These are phyloP conservation scores for Choloepus hoffmanni DNA, from an alignment of 2,113 vertebrate species.

Conservation along the genomic window DNA sequence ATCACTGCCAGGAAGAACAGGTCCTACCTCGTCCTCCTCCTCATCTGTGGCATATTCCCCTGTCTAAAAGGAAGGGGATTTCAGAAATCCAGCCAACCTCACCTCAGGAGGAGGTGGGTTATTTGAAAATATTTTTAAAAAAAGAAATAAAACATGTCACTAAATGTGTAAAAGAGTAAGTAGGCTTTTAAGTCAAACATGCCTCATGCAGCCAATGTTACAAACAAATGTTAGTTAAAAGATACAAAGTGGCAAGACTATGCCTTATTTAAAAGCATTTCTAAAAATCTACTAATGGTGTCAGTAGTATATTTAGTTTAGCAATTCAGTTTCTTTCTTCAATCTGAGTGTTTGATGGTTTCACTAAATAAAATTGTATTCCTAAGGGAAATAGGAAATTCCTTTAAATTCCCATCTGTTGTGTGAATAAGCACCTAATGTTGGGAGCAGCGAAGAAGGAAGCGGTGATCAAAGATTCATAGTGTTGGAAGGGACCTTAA, in stretches of 20 bases:
- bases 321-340: neutral
- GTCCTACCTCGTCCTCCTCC: slow-evolving; percentile 93
- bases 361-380: slow-evolving; percentile 25
- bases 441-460: neutral
- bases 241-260: neutral
- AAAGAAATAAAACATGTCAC: slow-evolving; percentile 37
- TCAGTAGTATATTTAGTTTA: neutral
- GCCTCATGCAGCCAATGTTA: slow-evolving; percentile 76
- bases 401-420: slow-evolving; percentile 29
- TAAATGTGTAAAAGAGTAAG: slow-evolving; percentile 56
- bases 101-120: neutral
- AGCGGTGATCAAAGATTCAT: slow-evolving; percentile 2
- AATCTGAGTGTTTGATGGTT: neutral
- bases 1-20: slow-evolving; percentile 88
- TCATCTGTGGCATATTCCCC: slow-evolving; percentile 99
- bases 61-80: slow-evolving; percentile 87
- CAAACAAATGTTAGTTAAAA: slow-evolving; percentile 68
- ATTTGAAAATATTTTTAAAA: slow-evolving; percentile 44
- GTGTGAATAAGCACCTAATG: neutral
- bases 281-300: neutral
- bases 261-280: neutral
- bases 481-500: neutral
- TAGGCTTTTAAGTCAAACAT: slow-evolving; percentile 62
- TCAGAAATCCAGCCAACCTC: slow-evolving; percentile 49
- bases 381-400: slow-evolving; percentile 2